A percentile compares a stretch with the other conserved stretches of the same genome.
phyloP scores from a whole-genome alignment of 2,888 invertebrate genomes.

The Orchestes rusci region DNA sequence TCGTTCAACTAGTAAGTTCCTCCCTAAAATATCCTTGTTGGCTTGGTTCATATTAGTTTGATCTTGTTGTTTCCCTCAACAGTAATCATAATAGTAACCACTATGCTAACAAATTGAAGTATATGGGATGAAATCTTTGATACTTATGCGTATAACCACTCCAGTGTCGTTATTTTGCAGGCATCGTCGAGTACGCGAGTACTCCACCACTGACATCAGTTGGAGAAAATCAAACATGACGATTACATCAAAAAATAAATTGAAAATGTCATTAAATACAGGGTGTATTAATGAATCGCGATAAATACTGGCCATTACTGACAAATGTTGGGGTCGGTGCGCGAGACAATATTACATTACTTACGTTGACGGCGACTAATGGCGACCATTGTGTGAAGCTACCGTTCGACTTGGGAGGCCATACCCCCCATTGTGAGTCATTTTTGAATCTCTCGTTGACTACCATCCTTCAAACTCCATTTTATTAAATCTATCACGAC shows the following conservation, averaged over 20 bases:
- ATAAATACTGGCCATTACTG: conserved; percentile 32
- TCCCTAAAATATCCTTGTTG: no score
- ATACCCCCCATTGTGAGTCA: conserved; percentile 36
- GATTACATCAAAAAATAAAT: conserved; percentile 16
- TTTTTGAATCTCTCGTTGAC: conserved; percentile 41
- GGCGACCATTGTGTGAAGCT: conserved; percentile 40
- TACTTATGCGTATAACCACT: no score
- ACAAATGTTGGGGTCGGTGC: conserved; percentile 35
- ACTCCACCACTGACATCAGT: conserved; percentile 14
- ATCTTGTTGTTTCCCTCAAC: no score
- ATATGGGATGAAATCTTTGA: no score
- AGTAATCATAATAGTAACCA: no score
- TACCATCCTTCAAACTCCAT: no score
- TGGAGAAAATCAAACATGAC: conserved; percentile 18
- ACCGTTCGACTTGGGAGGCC: conserved; percentile 43
- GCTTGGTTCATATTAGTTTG: no score
- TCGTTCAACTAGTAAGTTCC: no score
- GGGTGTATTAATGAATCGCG: conserved; percentile 25
- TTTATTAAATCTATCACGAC: no score
- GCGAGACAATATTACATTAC: conserved; percentile 39
- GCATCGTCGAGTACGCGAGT: no score
- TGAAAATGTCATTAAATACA: conserved; percentile 18
- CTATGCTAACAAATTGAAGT: no score
- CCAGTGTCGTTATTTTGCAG: no score
- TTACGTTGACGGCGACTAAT: conserved; percentile 38